These are phyloP conservation scores for Epirrhoe alternata DNA, from an alignment of 2,888 invertebrate species.

Conservation along the genomic window DNA sequence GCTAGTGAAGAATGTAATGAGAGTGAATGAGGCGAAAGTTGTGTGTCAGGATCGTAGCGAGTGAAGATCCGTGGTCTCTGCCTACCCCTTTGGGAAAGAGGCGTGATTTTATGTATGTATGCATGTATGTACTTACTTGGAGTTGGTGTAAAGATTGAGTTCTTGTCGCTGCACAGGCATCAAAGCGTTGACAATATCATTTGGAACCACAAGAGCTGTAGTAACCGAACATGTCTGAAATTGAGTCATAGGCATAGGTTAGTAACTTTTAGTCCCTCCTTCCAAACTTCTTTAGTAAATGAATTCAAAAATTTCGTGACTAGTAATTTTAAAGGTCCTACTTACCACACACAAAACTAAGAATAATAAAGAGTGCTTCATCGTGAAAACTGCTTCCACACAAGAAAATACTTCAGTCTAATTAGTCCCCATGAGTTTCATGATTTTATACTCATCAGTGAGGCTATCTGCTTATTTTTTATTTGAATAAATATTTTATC, in stretches of 20 bases:
- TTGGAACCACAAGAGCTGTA: constrained; percentile 50
- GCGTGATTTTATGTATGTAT: no score
- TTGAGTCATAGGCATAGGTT: background rate
- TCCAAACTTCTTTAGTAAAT: no score
- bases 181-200: constrained; percentile 44
- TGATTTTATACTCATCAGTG: constrained; percentile 65
- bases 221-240: constrained; percentile 35
- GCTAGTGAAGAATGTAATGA: no score
- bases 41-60: no score
- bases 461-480: constrained; percentile 49
- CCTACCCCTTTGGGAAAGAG: no score
- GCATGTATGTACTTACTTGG: no score
- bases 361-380: constrained; percentile 55
- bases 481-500: constrained; percentile 58
- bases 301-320: no score
- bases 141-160: constrained; percentile 51
- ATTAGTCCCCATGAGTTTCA: constrained; percentile 37
- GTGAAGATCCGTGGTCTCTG: no score
- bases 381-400: constrained; percentile 43
- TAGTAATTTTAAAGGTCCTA: no score
- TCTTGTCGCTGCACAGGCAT: constrained; percentile 50
- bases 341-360: constrained; percentile 57
- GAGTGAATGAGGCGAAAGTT: no score
- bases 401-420: constrained; percentile 28
- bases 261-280: no score